phyloP scores from a whole-genome alignment of 2,113 vertebrate genomes.

The Alces alces region DNA sequence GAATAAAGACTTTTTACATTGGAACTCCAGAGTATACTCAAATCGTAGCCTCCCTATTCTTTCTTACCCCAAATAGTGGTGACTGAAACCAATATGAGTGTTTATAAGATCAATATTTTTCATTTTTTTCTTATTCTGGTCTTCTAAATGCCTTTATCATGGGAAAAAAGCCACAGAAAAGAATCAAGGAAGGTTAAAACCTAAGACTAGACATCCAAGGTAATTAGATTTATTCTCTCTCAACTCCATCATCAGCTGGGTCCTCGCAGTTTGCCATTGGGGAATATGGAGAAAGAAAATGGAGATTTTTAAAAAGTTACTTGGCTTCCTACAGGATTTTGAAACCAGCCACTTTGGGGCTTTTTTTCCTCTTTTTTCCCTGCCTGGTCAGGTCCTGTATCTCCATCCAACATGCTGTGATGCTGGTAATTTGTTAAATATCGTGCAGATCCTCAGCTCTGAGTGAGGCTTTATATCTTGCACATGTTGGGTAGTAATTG shows the following conservation, averaged over 20 bases:
- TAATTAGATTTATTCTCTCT: conserved; percentile 78
- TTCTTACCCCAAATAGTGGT: conserved; percentile 48
- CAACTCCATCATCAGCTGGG: conserved; percentile 70
- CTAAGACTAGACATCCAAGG: conserved; percentile 73
- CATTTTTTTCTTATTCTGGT: conserved; percentile 69
- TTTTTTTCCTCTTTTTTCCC: conserved; percentile 69
- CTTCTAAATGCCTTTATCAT: conserved; percentile 74
- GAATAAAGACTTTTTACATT: not conserved
- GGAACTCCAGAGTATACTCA: not conserved
- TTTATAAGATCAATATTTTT: conserved; percentile 73
- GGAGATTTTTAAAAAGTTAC: conserved; percentile 25
- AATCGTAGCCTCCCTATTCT: not conserved
- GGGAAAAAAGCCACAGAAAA: conserved; percentile 59
- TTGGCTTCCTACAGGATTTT: conserved; percentile 45
- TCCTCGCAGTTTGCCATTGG: conserved; percentile 13
- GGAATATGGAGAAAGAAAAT: conserved; percentile 43
- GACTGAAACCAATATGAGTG: conserved; percentile 69
- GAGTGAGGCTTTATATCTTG: conserved; percentile 75
- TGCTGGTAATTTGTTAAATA: conserved; percentile 81
- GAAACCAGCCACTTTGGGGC: conserved; percentile 42
- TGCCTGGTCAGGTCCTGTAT: conserved; percentile 68
- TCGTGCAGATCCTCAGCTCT: conserved; percentile 63
- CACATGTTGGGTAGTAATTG: conserved; percentile 79
- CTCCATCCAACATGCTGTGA: conserved; percentile 74
- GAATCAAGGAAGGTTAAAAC: conserved; percentile 76